These are phyloP conservation scores for Plumapathes pennacea DNA, from an alignment of 92 coral and sea anemone genomes.

Conservation along the genomic window DNA sequence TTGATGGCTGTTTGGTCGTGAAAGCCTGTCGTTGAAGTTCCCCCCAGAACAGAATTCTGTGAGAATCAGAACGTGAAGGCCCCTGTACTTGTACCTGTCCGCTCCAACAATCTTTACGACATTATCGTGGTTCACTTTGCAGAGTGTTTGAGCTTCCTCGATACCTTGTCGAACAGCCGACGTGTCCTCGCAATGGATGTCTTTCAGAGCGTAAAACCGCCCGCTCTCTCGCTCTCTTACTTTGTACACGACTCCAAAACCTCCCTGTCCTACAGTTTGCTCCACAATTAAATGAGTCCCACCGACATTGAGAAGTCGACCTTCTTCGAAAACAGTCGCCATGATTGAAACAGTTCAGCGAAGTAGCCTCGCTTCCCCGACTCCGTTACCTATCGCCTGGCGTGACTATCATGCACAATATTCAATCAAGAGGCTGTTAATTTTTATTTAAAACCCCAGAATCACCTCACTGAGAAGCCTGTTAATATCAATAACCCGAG, in stretches of 20 bases:
- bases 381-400: neutral
- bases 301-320: constrained; percentile 15
- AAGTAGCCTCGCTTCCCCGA: constrained; percentile 2
- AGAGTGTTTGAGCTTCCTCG: constrained; percentile 31
- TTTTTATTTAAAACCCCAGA: too few species aligned
- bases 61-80: constrained; percentile 29
- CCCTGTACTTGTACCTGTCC: neutral
- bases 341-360: neutral
- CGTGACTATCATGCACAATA: neutral
- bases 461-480: too few species aligned
- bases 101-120: constrained; percentile 38
- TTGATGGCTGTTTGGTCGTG: constrained; percentile 28
- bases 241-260: constrained; percentile 67
- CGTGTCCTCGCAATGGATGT: constrained; percentile 22
- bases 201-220: constrained; percentile 51
- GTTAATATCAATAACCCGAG: too few species aligned
- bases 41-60: constrained; percentile 71
- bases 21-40: constrained; percentile 51
- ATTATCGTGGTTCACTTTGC: constrained; percentile 29
- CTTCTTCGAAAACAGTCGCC: neutral
- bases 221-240: constrained; percentile 13
- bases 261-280: constrained; percentile 54
- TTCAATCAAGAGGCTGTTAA: too few species aligned
- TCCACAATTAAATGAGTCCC: constrained; percentile 3
- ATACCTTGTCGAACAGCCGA: constrained; percentile 2